phyloP scores from a whole-genome alignment of 30 jellyfish, hydroid and myxozoan species.

The Nemopilema nomurai region DNA sequence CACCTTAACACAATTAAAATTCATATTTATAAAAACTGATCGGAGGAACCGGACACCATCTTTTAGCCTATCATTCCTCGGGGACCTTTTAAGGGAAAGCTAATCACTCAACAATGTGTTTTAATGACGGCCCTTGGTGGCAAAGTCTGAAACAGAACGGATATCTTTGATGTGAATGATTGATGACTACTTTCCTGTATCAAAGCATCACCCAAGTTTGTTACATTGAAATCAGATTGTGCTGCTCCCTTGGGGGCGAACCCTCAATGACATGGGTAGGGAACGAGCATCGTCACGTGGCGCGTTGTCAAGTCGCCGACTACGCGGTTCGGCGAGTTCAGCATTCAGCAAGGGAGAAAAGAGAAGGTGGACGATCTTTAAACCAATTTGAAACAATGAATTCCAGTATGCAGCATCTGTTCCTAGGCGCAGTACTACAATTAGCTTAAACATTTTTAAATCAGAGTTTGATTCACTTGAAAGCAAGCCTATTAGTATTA shows the following conservation, averaged over 20 bases:
- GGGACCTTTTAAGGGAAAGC: too few relatives aligned
- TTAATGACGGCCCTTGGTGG: too few relatives aligned
- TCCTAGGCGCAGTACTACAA: constrained; percentile 3
- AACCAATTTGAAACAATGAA: constrained; percentile 30
- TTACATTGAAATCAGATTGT: too few relatives aligned
- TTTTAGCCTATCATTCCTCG: too few relatives aligned
- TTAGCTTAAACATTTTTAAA: constrained; percentile 23
- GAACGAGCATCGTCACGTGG: not conserved
- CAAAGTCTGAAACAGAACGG: too few relatives aligned
- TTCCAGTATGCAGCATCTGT: constrained; percentile 43
- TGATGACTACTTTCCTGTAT: too few relatives aligned
- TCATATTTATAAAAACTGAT: too few relatives aligned
- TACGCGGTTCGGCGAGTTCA: constrained; percentile 1
- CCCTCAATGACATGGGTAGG: not conserved
- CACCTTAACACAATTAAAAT: too few relatives aligned
- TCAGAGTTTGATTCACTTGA: constrained; percentile 11
- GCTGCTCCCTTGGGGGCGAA: not conserved
- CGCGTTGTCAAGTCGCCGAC: not conserved
- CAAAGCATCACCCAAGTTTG: too few relatives aligned
- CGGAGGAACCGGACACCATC: too few relatives aligned
- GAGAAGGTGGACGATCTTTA: not conserved
- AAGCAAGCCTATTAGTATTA: constrained; percentile 22
- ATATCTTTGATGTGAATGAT: too few relatives aligned
- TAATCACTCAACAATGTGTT: too few relatives aligned
- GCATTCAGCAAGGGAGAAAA: not conserved